phyloP scores from a whole-genome alignment of 2,888 invertebrate genomes.

The Netelia virgata region DNA sequence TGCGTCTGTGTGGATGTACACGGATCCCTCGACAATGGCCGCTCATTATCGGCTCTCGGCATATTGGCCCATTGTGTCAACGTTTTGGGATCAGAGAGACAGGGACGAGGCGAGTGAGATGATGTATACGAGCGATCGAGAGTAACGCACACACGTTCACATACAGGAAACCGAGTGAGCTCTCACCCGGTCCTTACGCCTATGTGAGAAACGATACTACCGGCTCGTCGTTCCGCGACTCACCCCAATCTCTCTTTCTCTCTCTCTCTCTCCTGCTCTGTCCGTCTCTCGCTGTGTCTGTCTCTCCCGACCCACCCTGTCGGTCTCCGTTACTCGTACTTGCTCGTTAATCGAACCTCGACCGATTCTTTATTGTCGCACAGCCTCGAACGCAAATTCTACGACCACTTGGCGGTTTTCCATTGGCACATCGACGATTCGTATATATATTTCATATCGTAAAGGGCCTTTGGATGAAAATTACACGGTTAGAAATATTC shows the following conservation, averaged over 20 bases:
- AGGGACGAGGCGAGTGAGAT: conserved; percentile 49
- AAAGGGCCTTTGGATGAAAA: conserved; percentile 62
- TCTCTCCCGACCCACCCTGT: not conserved
- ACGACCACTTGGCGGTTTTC: conserved; percentile 54
- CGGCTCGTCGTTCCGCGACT: conserved; percentile 52
- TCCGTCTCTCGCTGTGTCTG: not conserved
- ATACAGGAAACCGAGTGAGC: conserved; percentile 33
- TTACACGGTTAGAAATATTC: conserved; percentile 72
- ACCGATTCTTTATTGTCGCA: conserved; percentile 54
- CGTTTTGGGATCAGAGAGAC: conserved; percentile 67
- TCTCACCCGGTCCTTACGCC: conserved; percentile 59
- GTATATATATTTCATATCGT: not conserved
- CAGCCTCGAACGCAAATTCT: conserved; percentile 33
- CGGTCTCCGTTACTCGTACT: no score
- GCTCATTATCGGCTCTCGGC: conserved; percentile 80
- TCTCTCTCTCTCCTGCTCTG: not conserved
- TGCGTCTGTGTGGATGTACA: conserved; percentile 30
- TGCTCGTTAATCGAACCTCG: not conserved
- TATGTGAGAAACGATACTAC: conserved; percentile 65
- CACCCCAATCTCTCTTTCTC: conserved; percentile 55
- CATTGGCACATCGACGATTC: conserved; percentile 31
- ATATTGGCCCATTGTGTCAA: conserved; percentile 82
- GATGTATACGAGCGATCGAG: conserved; percentile 31
- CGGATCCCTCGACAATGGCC: conserved; percentile 77
- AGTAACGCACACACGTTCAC: not conserved